Conservation (phyloP, 2,888 invertebrate genomes). For the Lacanobia wlatinum region DNA sequence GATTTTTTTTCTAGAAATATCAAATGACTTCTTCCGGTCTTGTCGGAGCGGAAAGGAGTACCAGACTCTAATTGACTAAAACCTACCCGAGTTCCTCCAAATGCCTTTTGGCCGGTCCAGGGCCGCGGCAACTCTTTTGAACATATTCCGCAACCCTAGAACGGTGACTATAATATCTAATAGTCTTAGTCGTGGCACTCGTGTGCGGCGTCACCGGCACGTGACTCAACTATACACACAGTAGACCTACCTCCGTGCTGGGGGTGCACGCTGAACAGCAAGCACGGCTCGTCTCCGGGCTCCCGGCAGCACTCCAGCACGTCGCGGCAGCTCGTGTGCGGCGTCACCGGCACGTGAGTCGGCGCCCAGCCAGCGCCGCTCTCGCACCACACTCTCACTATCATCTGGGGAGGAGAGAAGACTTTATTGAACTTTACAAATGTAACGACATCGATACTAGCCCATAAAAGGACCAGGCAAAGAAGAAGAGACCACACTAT, state of each 20-base stretch:
- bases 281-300: conserved; percentile 92
- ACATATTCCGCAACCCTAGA: no score
- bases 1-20: no score
- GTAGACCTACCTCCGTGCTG: conserved; percentile 88
- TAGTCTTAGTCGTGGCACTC: conserved; percentile 92
- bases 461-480: neutral
- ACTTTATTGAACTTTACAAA: neutral
- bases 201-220: conserved; percentile 93
- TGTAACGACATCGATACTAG: neutral
- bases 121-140: no score
- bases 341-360: conserved; percentile 92
- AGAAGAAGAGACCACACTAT: neutral
- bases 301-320: conserved; percentile 92
- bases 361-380: conserved; percentile 88
- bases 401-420: conserved; percentile 87
- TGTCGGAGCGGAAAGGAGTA: no score
- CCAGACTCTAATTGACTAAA: no score
- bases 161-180: no score
- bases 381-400: conserved; percentile 92
- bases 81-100: no score
- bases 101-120: no score
- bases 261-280: conserved; percentile 91
- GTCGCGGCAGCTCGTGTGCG: conserved; percentile 92
- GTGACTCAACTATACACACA: conserved; percentile 78
- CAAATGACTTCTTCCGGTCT: no score